phyloP scores from a whole-genome alignment of 2,888 invertebrate species.

The Myathropa florea region DNA sequence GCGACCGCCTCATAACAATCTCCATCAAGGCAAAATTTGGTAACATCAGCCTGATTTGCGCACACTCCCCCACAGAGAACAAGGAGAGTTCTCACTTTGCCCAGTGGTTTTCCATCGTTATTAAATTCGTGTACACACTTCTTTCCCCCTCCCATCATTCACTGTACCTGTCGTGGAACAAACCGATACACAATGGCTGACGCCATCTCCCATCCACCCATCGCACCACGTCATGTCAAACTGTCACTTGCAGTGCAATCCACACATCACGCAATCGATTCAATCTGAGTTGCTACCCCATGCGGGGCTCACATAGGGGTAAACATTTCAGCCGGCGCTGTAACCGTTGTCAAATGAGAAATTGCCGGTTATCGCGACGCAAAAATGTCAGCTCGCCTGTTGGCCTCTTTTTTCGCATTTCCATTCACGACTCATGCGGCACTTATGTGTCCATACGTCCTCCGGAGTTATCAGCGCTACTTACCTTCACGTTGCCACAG shows the following conservation, averaged over 20 bases:
- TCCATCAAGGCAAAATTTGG: too few species aligned
- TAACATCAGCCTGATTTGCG: too few species aligned
- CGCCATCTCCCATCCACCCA: neutral
- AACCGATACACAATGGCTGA: neutral
- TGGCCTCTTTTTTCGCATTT: neutral
- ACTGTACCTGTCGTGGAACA: too few species aligned
- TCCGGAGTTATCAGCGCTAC: neutral
- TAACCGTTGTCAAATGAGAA: neutral
- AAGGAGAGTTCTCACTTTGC: too few species aligned
- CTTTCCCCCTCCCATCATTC: too few species aligned
- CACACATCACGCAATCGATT: conserved; percentile 54
- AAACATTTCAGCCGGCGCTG: neutral
- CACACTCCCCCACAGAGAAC: too few species aligned
- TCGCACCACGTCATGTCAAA: conserved; percentile 27
- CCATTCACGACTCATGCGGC: neutral
- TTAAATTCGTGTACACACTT: too few species aligned
- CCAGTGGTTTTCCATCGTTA: too few species aligned
- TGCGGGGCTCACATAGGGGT: conserved; percentile 1
- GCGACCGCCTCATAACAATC: too few species aligned
- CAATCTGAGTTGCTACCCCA: conserved; percentile 5
- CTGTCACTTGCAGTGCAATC: conserved; percentile 25
- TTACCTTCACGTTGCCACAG: conserved; percentile 23
- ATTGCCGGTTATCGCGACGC: neutral
- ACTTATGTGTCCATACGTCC: neutral
- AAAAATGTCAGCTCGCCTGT: neutral